Conservation (phyloP, 2,113 vertebrate genomes). For the Python bivittatus region DNA sequence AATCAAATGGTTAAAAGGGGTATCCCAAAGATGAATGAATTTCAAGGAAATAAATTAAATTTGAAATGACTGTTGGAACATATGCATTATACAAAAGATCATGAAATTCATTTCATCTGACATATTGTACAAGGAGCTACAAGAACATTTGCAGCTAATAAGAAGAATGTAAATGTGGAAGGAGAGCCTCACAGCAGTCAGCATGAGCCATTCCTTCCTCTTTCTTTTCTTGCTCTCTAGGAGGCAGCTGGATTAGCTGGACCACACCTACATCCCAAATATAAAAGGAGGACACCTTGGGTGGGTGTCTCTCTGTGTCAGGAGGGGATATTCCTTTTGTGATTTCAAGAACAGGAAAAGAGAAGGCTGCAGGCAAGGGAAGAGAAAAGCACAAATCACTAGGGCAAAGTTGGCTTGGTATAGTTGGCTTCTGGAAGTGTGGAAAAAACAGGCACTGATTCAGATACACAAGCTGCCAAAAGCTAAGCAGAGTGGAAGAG, state of each 20-base stretch:
- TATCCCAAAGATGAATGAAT: constrained; percentile 65
- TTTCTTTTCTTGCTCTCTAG: not conserved
- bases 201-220: not conserved
- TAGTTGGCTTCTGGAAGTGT: not conserved
- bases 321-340: not conserved
- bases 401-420: not conserved
- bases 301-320: not conserved
- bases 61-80: constrained; percentile 66
- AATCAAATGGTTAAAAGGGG: constrained; percentile 60
- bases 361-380: not conserved
- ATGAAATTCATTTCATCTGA: constrained; percentile 66
- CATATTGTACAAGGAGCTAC: constrained; percentile 60
- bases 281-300: not conserved
- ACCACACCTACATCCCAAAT: not conserved
- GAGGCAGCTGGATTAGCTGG: not conserved
- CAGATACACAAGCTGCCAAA: not conserved
- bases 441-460: not conserved
- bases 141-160: constrained; percentile 63
- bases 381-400: not conserved
- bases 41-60: constrained; percentile 67
- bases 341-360: not conserved
- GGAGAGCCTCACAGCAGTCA: not conserved
- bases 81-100: constrained; percentile 70
- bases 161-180: constrained; percentile 12
- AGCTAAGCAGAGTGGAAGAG: not conserved